These are phyloP conservation scores for Amblyopsis rosae DNA, from an alignment of 2,113 vertebrate genomes.

Conservation along the genomic window DNA sequence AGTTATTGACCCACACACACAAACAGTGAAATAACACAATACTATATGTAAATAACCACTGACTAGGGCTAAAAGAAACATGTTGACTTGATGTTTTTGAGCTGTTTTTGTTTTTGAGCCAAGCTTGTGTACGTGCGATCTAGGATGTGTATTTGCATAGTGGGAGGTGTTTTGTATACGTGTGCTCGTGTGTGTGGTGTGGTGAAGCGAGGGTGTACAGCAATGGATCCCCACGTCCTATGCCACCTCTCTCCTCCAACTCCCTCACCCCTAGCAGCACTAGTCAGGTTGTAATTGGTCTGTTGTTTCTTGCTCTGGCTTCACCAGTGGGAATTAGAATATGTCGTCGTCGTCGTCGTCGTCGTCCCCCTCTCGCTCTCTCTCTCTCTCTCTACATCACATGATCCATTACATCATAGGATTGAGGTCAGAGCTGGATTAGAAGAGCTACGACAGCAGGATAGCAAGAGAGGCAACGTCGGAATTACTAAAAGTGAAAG, in stretches of 20 bases:
- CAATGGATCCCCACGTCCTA: conserved; percentile 41
- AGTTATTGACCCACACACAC: conserved; percentile 18
- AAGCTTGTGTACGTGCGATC: neutral
- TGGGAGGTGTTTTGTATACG: neutral
- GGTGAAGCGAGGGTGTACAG: neutral
- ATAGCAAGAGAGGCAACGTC: conserved; percentile 45
- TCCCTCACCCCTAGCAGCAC: conserved; percentile 29
- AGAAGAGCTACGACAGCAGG: conserved; percentile 51
- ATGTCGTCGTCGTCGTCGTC: conserved; percentile 67
- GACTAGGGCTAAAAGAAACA: conserved; percentile 59
- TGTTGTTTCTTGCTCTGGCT: conserved; percentile 34
- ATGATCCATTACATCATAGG: conserved; percentile 74
- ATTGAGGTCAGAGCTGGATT: conserved; percentile 78
- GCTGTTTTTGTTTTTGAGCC: neutral
- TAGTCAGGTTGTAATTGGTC: conserved; percentile 60
- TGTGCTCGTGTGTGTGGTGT: conserved; percentile 1
- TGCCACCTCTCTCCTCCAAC: neutral
- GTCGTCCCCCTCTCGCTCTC: conserved; percentile 12
- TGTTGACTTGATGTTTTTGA: conserved; percentile 66
- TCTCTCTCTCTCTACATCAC: conserved; percentile 49
- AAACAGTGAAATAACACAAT: neutral
- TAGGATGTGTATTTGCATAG: neutral
- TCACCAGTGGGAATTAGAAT: conserved; percentile 55
- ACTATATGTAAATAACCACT: conserved; percentile 27
- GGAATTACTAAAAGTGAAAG: conserved; percentile 72